These are phyloP conservation scores for Acronicta alni DNA, from an alignment of 2,888 invertebrate species.

Conservation along the genomic window DNA sequence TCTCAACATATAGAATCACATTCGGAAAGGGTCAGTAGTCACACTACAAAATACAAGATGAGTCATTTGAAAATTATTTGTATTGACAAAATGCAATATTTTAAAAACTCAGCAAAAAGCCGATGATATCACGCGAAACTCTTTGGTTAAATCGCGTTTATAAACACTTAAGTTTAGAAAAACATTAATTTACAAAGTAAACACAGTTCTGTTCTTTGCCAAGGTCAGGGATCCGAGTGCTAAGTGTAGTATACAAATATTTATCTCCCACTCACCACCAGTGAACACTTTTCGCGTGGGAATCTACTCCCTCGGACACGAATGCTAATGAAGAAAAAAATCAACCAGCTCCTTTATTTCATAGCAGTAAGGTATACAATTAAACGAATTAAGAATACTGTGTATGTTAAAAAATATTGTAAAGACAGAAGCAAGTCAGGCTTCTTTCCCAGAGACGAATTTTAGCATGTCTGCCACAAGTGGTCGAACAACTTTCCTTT, in stretches of 20 bases:
- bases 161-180: constrained; percentile 26
- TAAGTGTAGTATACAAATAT: constrained; percentile 81
- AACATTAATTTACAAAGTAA: constrained; percentile 41
- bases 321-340: constrained; percentile 44
- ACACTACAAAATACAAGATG: constrained; percentile 21
- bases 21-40: constrained; percentile 51
- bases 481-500: constrained; percentile 72
- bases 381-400: constrained; percentile 12
- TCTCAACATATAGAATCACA: constrained; percentile 74
- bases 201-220: constrained; percentile 55
- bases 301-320: constrained; percentile 63
- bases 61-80: constrained; percentile 25
- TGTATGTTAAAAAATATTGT: constrained; percentile 15
- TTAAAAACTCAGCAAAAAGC: background rate
- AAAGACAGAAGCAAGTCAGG: constrained; percentile 55
- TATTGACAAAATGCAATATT: constrained; percentile 2
- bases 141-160: constrained; percentile 18
- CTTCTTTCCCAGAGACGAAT: constrained; percentile 72
- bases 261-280: constrained; percentile 84
- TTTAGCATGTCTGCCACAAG: constrained; percentile 74
- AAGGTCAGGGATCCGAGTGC: constrained; percentile 74
- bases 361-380: constrained; percentile 41
- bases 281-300: constrained; percentile 82
- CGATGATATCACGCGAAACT: constrained; percentile 22
- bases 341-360: constrained; percentile 23